These are phyloP conservation scores for Corythucha ciliata DNA, from an alignment of 2,888 invertebrate genomes.

Conservation along the genomic window DNA sequence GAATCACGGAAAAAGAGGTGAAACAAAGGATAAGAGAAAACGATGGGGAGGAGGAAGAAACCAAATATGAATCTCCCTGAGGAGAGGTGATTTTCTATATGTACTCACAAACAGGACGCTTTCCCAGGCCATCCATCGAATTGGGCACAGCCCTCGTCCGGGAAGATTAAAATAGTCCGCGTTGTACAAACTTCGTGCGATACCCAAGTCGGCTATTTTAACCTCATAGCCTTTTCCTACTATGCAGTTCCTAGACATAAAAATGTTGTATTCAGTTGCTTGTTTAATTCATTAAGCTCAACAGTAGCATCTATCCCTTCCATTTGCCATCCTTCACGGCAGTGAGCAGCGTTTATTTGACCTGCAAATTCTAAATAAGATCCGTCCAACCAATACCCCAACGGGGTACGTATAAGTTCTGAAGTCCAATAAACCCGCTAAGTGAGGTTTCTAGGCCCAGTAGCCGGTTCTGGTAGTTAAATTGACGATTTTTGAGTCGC, in stretches of 20 bases:
- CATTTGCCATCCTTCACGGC: too few relatives aligned
- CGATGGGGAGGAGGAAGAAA: neutral
- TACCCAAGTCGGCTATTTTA: constrained; percentile 66
- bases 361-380: too few relatives aligned
- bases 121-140: constrained; percentile 86
- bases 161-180: constrained; percentile 72
- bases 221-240: constrained; percentile 63
- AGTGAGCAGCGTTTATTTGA: neutral
- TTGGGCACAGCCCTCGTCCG: constrained; percentile 60
- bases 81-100: too few relatives aligned
- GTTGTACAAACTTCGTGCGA: constrained; percentile 58
- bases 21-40: neutral
- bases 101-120: constrained; percentile 63
- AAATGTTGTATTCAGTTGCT: constrained; percentile 23
- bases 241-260: constrained; percentile 61
- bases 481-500: too few relatives aligned
- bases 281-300: too few relatives aligned
- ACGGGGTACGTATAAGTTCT: too few relatives aligned
- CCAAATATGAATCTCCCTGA: too few relatives aligned
- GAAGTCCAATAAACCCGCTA: too few relatives aligned
- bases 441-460: too few relatives aligned
- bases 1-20: neutral
- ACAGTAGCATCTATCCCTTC: too few relatives aligned
- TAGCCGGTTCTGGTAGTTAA: too few relatives aligned
- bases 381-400: too few relatives aligned